Evolutionary conservation across 2,113 vertebrate genomes (phyloP).

Genomic region (Malurus melanocephalus): DNA sequence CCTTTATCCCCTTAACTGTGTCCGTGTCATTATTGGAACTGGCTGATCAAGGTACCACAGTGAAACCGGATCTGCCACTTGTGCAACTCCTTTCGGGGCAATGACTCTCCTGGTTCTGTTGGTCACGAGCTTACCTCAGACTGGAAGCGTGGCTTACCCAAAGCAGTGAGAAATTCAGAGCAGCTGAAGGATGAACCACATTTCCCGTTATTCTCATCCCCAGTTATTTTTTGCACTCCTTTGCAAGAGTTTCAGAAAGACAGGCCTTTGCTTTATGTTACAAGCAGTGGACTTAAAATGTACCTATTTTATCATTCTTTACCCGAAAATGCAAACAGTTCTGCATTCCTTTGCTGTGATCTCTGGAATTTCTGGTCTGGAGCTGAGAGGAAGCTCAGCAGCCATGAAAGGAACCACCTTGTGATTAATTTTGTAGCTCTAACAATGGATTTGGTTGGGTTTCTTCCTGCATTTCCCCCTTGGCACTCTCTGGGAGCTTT

Average conservation of each 20-base stretch:
- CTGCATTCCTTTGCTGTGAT: neutral
- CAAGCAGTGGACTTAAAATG: neutral
- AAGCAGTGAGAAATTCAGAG: neutral
- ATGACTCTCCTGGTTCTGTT: conserved; percentile 25
- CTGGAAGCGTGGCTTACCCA: conserved; percentile 3
- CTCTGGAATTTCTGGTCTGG: neutral
- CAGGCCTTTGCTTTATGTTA: neutral
- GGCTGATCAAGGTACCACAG: neutral
- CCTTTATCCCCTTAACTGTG: no score
- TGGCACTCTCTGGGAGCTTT: neutral
- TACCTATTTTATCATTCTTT: neutral
- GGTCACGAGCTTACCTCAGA: neutral
- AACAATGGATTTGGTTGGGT: neutral
- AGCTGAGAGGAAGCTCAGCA: neutral
- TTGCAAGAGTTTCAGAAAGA: neutral
- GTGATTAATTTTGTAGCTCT: neutral
- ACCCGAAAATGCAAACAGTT: neutral
- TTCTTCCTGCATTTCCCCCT: neutral
- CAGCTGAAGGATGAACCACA: neutral
- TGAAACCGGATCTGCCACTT: conserved; percentile 10
- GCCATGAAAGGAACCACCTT: neutral
- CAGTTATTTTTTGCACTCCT: conserved; percentile 2
- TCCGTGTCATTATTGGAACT: no score
- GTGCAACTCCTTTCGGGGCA: neutral
- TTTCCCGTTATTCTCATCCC: neutral